phyloP scores from a whole-genome alignment of 2,113 vertebrate genomes.

The Trachemys scripta region DNA sequence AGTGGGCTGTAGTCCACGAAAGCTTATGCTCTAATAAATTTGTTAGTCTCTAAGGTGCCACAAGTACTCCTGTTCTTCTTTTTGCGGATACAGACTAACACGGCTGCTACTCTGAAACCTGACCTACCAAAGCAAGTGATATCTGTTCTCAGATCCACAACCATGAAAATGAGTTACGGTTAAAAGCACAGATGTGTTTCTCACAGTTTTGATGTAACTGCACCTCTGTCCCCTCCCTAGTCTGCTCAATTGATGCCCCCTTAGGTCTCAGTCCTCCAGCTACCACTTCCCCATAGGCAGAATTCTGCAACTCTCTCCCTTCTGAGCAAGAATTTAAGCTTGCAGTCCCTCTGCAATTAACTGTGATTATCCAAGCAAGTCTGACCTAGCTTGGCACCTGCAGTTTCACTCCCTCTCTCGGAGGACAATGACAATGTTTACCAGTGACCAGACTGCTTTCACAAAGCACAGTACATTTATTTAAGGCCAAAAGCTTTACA shows the following conservation, averaged over 20 bases:
- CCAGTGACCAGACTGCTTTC: neutral
- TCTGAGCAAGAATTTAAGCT: neutral
- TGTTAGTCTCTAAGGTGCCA: too few relatives aligned
- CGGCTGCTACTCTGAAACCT: too few relatives aligned
- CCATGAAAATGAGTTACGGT: accelerated
- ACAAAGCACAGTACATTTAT: neutral
- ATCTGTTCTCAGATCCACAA: neutral
- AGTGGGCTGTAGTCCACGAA: too few relatives aligned
- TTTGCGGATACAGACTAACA: too few relatives aligned
- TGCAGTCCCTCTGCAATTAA: neutral
- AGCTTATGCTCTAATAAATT: too few relatives aligned
- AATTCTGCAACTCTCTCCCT: neutral
- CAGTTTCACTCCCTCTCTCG: neutral
- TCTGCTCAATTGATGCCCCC: neutral
- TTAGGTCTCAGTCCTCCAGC: neutral
- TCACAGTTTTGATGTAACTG: neutral
- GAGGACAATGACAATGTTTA: neutral
- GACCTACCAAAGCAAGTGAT: too few relatives aligned
- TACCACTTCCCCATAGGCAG: neutral
- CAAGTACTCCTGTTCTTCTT: too few relatives aligned
- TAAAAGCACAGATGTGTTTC: too few relatives aligned
- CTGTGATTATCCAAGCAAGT: neutral
- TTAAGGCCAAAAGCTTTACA: neutral
- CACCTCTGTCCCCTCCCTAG: neutral
- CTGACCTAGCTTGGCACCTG: neutral